phyloP scores from a whole-genome alignment of 2,113 vertebrate species.

The Mobula birostris region DNA sequence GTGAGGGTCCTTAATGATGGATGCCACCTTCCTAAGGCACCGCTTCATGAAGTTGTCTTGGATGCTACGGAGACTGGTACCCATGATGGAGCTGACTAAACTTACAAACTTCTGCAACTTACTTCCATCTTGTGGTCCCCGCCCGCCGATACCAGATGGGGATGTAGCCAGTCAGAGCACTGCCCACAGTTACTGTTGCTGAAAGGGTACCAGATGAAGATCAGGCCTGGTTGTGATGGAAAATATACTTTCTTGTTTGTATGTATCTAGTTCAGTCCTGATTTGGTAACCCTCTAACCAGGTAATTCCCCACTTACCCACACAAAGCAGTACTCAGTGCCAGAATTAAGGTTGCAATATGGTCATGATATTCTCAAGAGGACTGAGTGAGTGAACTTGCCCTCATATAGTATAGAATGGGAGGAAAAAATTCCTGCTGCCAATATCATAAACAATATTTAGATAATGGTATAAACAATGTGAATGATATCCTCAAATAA shows the following conservation, averaged over 20 bases:
- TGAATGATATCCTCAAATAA: not conserved
- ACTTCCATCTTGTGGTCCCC: no score
- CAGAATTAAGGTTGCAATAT: not conserved
- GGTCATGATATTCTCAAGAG: not conserved
- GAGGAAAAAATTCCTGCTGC: not conserved
- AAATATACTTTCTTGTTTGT: not conserved
- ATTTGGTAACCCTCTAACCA: not conserved
- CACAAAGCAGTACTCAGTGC: no score
- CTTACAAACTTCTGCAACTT: no score
- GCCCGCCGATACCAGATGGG: no score
- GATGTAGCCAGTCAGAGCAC: no score
- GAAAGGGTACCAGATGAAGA: not conserved
- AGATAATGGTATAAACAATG: not conserved
- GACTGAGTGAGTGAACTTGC: not conserved
- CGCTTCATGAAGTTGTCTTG: no score
- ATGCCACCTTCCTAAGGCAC: no score
- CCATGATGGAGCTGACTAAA: no score
- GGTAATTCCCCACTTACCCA: not conserved
- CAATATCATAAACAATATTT: not conserved
- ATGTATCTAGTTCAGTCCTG: not conserved
- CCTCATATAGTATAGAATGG: not conserved
- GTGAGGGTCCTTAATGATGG: no score
- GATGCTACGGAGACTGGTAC: no score
- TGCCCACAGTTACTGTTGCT: not conserved
- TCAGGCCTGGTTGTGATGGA: not conserved